Evolutionary conservation across 2,888 invertebrate genomes (phyloP).

Genomic region (Magallana nippona): DNA sequence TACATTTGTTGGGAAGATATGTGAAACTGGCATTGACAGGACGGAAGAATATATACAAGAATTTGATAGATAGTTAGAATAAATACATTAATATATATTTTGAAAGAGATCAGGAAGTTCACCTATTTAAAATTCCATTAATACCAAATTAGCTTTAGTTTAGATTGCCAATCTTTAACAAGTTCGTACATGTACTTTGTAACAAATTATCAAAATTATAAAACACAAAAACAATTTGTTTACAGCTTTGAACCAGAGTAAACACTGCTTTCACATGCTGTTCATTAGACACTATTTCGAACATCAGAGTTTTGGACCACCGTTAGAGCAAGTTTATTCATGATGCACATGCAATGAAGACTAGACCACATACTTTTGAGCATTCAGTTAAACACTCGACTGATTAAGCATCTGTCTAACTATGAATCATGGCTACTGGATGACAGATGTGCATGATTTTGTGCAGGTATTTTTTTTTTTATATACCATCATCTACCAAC

Average conservation of each 20-base stretch:
- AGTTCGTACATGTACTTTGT: too few relatives aligned
- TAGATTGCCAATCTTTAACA: too few relatives aligned
- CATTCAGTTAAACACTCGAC: not conserved
- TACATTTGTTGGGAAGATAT: not conserved
- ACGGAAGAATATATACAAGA: not conserved
- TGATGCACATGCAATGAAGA: not conserved
- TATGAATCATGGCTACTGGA: too few relatives aligned
- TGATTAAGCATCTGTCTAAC: not conserved
- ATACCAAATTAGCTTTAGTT: too few relatives aligned
- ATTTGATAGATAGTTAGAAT: not conserved
- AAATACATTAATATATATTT: not conserved
- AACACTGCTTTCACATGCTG: not conserved
- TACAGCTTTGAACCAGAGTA: too few relatives aligned
- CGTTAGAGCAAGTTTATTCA: conserved; percentile 17
- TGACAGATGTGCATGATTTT: too few relatives aligned
- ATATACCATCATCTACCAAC: too few relatives aligned
- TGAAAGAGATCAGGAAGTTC: not conserved
- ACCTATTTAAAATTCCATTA: not conserved
- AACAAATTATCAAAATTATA: too few relatives aligned
- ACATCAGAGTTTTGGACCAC: not conserved
- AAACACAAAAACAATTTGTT: too few relatives aligned
- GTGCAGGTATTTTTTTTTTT: too few relatives aligned
- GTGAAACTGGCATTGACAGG: not conserved
- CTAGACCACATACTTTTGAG: not conserved
- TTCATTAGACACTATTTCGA: not conserved